These are phyloP conservation scores for Berghia stephanieae DNA, from an alignment of 1,140 invertebrate species.

Conservation along the genomic window DNA sequence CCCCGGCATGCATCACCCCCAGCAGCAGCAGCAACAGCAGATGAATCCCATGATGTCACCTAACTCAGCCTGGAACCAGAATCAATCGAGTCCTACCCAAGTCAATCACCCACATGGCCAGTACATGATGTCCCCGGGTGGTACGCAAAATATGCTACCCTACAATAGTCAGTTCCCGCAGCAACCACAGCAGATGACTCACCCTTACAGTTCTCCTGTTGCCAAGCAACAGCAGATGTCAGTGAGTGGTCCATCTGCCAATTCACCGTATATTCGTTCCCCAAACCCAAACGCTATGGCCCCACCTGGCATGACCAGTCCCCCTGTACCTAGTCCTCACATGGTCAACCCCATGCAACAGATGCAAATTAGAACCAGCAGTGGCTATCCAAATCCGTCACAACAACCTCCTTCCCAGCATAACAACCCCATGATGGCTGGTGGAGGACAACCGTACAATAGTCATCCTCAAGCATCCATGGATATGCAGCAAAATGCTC, in stretches of 20 bases:
- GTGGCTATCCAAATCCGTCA: conserved; percentile 30
- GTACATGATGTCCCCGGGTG: conserved; percentile 43
- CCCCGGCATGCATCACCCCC: conserved; percentile 25
- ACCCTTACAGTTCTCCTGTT: no score
- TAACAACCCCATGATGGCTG: conserved; percentile 31
- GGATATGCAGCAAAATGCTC: neutral
- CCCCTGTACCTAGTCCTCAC: conserved; percentile 38
- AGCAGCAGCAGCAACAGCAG: conserved; percentile 30
- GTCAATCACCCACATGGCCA: conserved; percentile 15
- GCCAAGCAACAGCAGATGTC: conserved; percentile 22
- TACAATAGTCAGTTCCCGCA: conserved; percentile 21
- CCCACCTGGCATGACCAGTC: conserved; percentile 36
- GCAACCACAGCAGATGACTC: conserved; percentile 27
- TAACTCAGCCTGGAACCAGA: conserved; percentile 38
- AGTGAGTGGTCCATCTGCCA: no score
- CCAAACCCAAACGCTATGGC: conserved; percentile 28
- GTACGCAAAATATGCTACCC: neutral
- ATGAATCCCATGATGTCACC: conserved; percentile 29
- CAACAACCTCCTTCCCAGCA: conserved; percentile 46
- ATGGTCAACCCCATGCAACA: conserved; percentile 34
- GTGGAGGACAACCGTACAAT: neutral
- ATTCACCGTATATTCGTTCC: conserved; percentile 6
- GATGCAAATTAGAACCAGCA: conserved; percentile 35
- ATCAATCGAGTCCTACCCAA: conserved; percentile 44
- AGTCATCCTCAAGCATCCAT: neutral